Evolutionary conservation across 1,140 invertebrate species (phyloP).

Genomic region (Calliopsis andreniformis): DNA sequence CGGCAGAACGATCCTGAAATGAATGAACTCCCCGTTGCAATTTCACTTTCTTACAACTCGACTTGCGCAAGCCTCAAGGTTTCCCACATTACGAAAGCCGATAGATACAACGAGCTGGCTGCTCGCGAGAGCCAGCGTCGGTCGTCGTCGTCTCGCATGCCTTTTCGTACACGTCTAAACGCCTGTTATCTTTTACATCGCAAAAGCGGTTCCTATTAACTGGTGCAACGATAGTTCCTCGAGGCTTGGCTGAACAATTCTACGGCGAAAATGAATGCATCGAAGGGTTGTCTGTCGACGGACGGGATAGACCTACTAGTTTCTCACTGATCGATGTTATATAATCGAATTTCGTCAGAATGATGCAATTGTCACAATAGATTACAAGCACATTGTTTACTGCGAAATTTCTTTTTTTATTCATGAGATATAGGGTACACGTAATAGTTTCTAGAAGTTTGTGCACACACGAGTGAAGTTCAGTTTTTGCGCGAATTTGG

Average conservation of each 20-base stretch:
- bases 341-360: background rate
- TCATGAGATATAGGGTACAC: too few species aligned
- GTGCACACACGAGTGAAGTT: too few species aligned
- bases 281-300: background rate
- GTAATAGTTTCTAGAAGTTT: too few species aligned
- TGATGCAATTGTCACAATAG: background rate
- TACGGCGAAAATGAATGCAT: background rate
- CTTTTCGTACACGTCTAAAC: slow-evolving; percentile 39
- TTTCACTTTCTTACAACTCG: slow-evolving; percentile 78
- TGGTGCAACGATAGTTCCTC: background rate
- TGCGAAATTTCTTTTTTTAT: too few species aligned
- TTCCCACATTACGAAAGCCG: slow-evolving; percentile 79
- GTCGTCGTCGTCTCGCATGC: slow-evolving; percentile 25
- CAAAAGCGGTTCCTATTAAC: slow-evolving; percentile 25
- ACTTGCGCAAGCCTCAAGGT: slow-evolving; percentile 80
- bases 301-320: background rate
- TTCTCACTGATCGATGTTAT: slow-evolving; percentile 1
- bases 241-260: background rate
- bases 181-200: slow-evolving; percentile 23
- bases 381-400: too few species aligned
- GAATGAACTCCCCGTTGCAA: slow-evolving; percentile 78
- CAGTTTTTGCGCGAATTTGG: too few species aligned
- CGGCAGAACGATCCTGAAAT: slow-evolving; percentile 67
- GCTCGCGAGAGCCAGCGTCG: slow-evolving; percentile 17
- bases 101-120: slow-evolving; percentile 70